These are phyloP conservation scores for Pyrocoelia pectoralis DNA, from an alignment of 2,888 invertebrate genomes.

Conservation along the genomic window DNA sequence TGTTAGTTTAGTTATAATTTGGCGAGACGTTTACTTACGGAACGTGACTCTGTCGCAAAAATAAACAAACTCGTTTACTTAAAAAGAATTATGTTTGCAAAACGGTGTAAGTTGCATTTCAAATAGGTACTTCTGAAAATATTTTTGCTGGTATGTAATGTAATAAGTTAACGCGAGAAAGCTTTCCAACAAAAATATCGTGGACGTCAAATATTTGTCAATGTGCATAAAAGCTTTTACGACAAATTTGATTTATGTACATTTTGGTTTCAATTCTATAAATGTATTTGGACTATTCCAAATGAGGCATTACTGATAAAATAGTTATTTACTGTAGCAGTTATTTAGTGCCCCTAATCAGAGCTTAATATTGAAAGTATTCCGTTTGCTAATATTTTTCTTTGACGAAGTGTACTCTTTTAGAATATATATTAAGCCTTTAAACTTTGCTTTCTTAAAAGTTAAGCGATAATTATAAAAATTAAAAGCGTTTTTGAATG, in stretches of 20 bases:
- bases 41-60: too few species aligned
- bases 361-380: too few species aligned
- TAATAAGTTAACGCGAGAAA: constrained; percentile 11
- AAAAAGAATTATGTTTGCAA: neutral
- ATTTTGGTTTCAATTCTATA: neutral
- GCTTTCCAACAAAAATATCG: constrained; percentile 3
- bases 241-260: constrained; percentile 11
- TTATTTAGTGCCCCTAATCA: too few species aligned
- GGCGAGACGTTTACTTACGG: too few species aligned
- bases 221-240: constrained; percentile 12
- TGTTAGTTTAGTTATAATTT: too few species aligned
- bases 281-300: constrained; percentile 2
- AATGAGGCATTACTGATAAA: neutral
- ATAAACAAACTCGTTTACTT: too few species aligned
- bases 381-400: too few species aligned
- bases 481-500: too few species aligned
- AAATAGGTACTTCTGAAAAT: constrained; percentile 1
- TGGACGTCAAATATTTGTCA: constrained; percentile 13
- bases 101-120: neutral
- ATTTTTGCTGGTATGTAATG: constrained; percentile 5
- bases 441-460: too few species aligned
- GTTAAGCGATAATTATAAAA: too few species aligned
- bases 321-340: neutral
- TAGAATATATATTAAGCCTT: too few species aligned
- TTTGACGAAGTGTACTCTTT: too few species aligned